Evolutionary conservation across 2,113 vertebrate genomes (phyloP), one percentile per base, ranked within the genome.

Genomic region (Australoheros scitulus): DNA sequence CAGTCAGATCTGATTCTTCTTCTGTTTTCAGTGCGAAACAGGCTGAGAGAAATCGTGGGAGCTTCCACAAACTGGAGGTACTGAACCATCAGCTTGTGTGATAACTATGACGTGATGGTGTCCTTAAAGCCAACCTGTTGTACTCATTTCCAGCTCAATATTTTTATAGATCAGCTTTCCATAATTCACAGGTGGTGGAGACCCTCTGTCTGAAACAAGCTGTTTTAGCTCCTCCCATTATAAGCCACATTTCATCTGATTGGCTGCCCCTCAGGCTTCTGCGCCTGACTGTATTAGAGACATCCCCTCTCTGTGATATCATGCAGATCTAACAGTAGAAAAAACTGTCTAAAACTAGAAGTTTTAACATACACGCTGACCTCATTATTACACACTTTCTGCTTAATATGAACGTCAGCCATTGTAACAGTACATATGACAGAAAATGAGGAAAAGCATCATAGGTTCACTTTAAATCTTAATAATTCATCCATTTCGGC

Each of bases 41-140:
- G 95, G 86, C 94, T 99, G 88, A 96, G 97, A 86, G 96, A 97
- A 84, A 97, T 98, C 78, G 97, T 99, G 50, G 98, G 98, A 94
- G 97, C 95, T 72, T 98, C 98, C 59, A 96, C 96, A 32, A 97
- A 98, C 95, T 99, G 98, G 98, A 98, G 97, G 98, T 99, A 97
- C 50, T 87, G 56, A 85, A 68, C 15, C n/a, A 11, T 18, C 17
- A 14, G n/a, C 32, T 9, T 43, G 15, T 26, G 60, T 61, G 15
- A 6, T 47, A 5, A 14, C 13, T 47, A 5, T 15, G 6, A 47
- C 43, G 0, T 9, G 36, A 8, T 38, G 36, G 2, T 10, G 36
- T 38, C 36, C 36, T 38, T 38, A 38, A 38, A 38, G 3, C 36
- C 10, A 38, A 38, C 8, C 36, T 9, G 5, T 47, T 47, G 2